Evolutionary conservation across 2,888 invertebrate species (phyloP), one percentile per base, ranked within the genome.

Genomic region (Ephialtes manifestator): DNA sequence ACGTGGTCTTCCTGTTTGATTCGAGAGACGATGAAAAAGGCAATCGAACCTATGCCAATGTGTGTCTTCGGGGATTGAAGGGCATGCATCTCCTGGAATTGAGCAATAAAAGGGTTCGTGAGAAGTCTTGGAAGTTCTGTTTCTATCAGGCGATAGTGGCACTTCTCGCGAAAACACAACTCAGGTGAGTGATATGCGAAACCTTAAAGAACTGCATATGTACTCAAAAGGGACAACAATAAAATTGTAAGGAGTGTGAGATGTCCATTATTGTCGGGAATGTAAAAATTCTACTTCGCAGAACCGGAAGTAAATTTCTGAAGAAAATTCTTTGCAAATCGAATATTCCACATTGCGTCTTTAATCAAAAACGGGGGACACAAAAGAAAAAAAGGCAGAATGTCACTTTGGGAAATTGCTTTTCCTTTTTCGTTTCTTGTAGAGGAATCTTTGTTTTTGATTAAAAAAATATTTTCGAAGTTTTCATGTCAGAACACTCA

Each of bases 61-160:
- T 91, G 3, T 90, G 91, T 48, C 88, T 93, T 18, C 89, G 89
- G 0, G 93, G 93, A 0, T n/a, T 89, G 71, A 89, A 87, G 75
- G 93, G 93, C 0, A 93, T 93, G 93, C 91, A 91, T 83, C 79
- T 93, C 55, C 75, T 77, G 10, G 93, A 93, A 80, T 80, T 93
- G 63, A 82, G 81, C 0, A 63, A 81, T 4, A 43, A 74, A 28
- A 89, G 93, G 24, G 72, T 53, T n/a, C 90, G 91, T 4, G 70
- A 35, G 74, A 91, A 89, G 13, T 91, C 93, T n/a, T 93, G 93
- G 93, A 93, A 93, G 76, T 93, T 93, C 77, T 93, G 93, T 58
- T 90, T 93, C 70, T 93, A 91, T 83, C 93, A 92, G 51, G 92
- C 91, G 0, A 51, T 93, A 18, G 89, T 93, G 5, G 93, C 92